Base-by-base conservation (phyloP, 2,797 vertebrate species). In the Chelonia mydas region DNA sequence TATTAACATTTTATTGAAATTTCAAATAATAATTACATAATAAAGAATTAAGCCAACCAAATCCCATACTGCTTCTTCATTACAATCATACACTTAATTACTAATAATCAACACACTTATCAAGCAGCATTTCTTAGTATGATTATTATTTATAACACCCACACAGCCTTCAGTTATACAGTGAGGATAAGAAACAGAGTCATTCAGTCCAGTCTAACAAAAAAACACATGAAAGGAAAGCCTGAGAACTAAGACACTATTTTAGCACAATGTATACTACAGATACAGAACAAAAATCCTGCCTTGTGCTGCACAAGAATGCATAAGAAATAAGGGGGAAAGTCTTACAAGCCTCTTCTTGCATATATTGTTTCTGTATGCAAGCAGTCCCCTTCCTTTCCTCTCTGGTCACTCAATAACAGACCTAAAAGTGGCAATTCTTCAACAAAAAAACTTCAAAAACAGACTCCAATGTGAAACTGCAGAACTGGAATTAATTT, bases 51-150 rank as follows among this genome's bases (percentile, higher is more conserved):
- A 96, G 90, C 11, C 1, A 77, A 92, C 11, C 21, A 91, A 95
- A 97, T 95, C 11, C 5, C 19, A 21, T 84, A 81, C 12, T 93
- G 45, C 47, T 88, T 79, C 61, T 92, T 72, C 96, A 51, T 77
- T 96, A 87, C 12, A 95, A 89, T 76, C 28, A 94, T 49, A 97
- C n/a, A 41, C 11, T 94, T 97, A 95, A 90, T 96, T 96, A 86
- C 15, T 91, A 93, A 94, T 96, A 96, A 92, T 94, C 76, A 94
- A 49, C 15, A 54, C 31, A 84, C 2, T 49, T 33, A 78, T 94
- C 79, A 92, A 95, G 68, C 3, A 4, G 54, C 7, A 17, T 83
- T 95, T 94, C 10, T 89, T 81, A 86, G 28, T 41, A 33, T 50
- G n/a, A 84, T 17, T 83, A 49, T 84, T 91, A 93, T 83, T 97